Conservation (phyloP, 2,113 vertebrate genomes). For the Calidris pugnax region DNA sequence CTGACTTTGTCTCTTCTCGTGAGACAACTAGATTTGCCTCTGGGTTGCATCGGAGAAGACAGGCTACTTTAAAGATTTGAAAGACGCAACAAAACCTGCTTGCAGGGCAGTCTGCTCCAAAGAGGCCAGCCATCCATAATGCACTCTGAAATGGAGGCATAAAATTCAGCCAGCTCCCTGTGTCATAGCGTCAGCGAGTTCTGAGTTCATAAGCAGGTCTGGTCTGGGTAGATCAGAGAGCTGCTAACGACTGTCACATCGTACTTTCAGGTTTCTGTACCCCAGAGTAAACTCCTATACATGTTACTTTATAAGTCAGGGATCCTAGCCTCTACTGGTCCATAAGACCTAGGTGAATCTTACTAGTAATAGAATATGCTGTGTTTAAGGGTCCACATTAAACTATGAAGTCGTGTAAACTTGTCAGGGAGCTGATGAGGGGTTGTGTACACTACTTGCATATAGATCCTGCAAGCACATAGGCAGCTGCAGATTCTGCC, state of each 20-base stretch:
- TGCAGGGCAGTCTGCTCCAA: not conserved
- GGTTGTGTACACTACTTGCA: rapidly evolving
- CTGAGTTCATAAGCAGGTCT: not conserved
- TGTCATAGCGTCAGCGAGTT: rapidly evolving
- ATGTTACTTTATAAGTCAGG: not conserved
- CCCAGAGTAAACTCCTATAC: not conserved
- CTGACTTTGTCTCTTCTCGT: not conserved
- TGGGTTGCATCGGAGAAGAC: not conserved
- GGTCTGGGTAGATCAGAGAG: not conserved
- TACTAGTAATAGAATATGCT: not conserved
- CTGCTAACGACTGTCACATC: not conserved
- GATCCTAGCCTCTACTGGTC: not conserved
- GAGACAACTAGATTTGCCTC: not conserved
- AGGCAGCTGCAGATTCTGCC: not conserved
- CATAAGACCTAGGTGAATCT: not conserved
- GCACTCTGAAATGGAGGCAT: not conserved
- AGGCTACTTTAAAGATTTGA: not conserved
- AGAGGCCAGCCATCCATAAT: not conserved
- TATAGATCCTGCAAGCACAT: not conserved
- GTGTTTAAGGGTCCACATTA: not conserved
- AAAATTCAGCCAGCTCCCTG: rapidly evolving
- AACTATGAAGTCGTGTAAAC: not conserved
- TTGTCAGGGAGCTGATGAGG: not conserved
- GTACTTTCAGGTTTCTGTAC: not conserved
- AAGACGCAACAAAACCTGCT: not conserved